Evolutionary conservation across 64 coral and sea anemone genomes (phyloP), one percentile per base, ranked within the genome.

Genomic region (Astreopora myriophthalma): DNA sequence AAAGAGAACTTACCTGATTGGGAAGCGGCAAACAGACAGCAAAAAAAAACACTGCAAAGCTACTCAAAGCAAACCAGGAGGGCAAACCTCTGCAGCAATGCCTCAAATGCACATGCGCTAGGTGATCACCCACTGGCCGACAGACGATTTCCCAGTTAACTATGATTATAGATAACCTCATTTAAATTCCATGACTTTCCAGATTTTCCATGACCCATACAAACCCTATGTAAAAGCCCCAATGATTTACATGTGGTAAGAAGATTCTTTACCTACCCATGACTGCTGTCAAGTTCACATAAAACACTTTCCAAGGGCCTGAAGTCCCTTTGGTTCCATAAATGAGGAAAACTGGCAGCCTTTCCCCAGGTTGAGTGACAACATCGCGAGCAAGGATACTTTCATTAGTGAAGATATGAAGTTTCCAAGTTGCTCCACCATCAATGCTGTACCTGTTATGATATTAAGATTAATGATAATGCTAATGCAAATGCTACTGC

Each of bases 341-440:
- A 44, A 92, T 61, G 13, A 92, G 7, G 17, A 92, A 92, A 19
- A 85, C 17, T 2, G 90, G 90, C 11, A 85, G 57, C 36, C 73
- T 61, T 39, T 86, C 71, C 6, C 69, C 70, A 20, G 75, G 68
- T 44, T 92, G 90, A 48, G 90, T 92, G 10, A 92, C 72, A 19
- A 92, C 72, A 39, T 92, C 90, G 0, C 60, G 69, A 4, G 84
- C 90, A 3, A 92, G 82, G 39, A 92, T 25, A 29, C 19, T 34
- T 0, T 0, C 0, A 5, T 8, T 0, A 16, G 68, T 62, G 51
- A 92, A 92, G 20, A 5, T 35, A 13, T 31, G 8, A 0, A 26
- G 0, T 0, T 30, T 34, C 80, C 79, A 92, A 24, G 14, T 64
- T 34, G 57, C 60, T 1, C 90, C 90, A 5, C 90, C 90, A 92